Evolutionary conservation across 2,888 invertebrate genomes (phyloP).

Genomic region (Ganaspis brasiliensis): DNA sequence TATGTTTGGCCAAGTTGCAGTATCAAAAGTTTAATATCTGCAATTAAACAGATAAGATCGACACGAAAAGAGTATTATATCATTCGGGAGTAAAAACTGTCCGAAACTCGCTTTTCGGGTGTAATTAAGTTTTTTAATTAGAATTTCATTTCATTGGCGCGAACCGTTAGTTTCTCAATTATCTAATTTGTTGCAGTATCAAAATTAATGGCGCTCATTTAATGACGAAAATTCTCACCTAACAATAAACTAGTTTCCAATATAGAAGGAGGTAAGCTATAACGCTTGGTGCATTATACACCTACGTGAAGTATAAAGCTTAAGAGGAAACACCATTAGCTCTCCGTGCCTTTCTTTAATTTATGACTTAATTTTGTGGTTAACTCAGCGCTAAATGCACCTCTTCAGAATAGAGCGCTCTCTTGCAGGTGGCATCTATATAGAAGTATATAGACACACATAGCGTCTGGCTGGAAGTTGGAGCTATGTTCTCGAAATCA

Average conservation of each 20-base stretch:
- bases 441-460: neutral
- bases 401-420: slow-evolving; percentile 38
- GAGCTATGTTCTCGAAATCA: slow-evolving; percentile 36
- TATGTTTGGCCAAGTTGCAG: slow-evolving; percentile 26
- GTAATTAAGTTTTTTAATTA: slow-evolving; percentile 11
- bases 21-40: slow-evolving; percentile 5
- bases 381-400: slow-evolving; percentile 41
- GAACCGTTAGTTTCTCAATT: slow-evolving; percentile 9
- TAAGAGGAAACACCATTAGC: slow-evolving; percentile 30
- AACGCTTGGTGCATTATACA: slow-evolving; percentile 27
- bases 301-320: slow-evolving; percentile 27
- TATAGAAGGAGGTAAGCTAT: slow-evolving; percentile 2
- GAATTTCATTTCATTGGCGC: neutral
- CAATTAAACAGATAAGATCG: slow-evolving; percentile 24
- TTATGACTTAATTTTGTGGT: slow-evolving; percentile 44
- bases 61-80: slow-evolving; percentile 4
- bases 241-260: slow-evolving; percentile 40
- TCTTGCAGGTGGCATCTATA: slow-evolving; percentile 35
- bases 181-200: slow-evolving; percentile 29
- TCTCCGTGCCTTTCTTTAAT: slow-evolving; percentile 44
- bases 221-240: slow-evolving; percentile 36
- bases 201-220: slow-evolving; percentile 29
- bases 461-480: no score
- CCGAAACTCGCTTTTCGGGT: neutral
- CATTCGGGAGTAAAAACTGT: neutral